These are phyloP conservation scores for Lutjanus argentimaculatus DNA, from an alignment of 2,797 vertebrate genomes.

Conservation along the genomic window DNA sequence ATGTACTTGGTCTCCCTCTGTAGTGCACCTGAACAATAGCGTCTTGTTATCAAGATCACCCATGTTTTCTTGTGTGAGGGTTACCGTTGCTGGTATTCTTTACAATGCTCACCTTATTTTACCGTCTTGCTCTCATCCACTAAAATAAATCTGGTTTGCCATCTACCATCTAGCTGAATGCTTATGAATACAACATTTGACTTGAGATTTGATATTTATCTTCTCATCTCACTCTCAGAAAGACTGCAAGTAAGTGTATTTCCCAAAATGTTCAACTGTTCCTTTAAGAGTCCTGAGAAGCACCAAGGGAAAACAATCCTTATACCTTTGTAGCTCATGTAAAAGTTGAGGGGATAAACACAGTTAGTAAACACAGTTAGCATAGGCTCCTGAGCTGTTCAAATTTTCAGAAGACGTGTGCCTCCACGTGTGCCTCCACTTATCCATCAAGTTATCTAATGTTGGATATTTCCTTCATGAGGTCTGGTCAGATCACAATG, in stretches of 20 bases:
- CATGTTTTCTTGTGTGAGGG: too few species aligned
- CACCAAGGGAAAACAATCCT: not conserved
- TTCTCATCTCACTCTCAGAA: not conserved
- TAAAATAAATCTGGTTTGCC: too few species aligned
- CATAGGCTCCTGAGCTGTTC: not conserved
- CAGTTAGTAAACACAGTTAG: too few species aligned
- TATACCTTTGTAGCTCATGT: not conserved
- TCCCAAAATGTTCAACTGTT: not conserved
- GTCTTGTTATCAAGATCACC: too few species aligned
- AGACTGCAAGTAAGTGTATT: too few species aligned
- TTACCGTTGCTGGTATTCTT: too few species aligned
- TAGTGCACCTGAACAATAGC: too few species aligned
- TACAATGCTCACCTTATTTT: too few species aligned
- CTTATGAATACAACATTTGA: too few species aligned
- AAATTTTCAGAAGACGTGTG: not conserved
- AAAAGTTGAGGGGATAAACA: not conserved
- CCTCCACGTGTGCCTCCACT: not conserved
- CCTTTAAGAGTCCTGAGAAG: not conserved
- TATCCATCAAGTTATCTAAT: constrained; percentile 1
- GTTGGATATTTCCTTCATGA: constrained; percentile 14
- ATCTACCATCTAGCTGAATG: too few species aligned
- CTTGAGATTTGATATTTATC: not conserved
- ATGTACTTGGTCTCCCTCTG: too few species aligned
- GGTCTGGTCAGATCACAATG: constrained; percentile 17
- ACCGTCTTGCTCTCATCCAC: too few species aligned